These are phyloP conservation scores for Chauna torquata DNA, from an alignment of 2,113 vertebrate genomes.

Conservation along the genomic window DNA sequence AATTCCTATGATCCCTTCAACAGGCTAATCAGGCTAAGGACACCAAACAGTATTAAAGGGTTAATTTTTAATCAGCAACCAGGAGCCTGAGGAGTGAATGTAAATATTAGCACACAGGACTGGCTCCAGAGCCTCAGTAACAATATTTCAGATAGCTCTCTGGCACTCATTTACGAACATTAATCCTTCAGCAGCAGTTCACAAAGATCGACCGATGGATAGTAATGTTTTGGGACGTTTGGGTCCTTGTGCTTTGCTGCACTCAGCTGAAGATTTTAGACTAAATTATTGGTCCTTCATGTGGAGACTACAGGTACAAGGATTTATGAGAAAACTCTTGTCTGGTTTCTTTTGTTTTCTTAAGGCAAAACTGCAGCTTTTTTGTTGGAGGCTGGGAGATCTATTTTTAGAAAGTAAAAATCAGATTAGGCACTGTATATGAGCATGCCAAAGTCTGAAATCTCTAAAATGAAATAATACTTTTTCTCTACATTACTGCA, in stretches of 20 bases:
- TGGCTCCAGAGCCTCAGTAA: background rate
- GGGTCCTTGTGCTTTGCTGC: background rate
- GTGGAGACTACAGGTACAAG: background rate
- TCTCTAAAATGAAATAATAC: background rate
- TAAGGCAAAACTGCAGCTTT: background rate
- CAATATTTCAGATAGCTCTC: background rate
- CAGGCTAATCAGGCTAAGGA: background rate
- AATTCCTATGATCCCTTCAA: background rate
- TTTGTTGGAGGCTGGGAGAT: background rate
- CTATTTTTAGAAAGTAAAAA: constrained; percentile 17
- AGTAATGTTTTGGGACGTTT: constrained; percentile 24
- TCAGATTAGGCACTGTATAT: background rate
- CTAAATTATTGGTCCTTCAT: constrained; percentile 10
- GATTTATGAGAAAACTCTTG: constrained; percentile 47
- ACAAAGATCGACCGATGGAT: background rate
- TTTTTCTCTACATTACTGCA: background rate
- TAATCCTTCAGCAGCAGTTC: constrained; percentile 37
- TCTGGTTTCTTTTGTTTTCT: background rate
- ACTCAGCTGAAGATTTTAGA: background rate
- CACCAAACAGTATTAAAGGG: background rate
- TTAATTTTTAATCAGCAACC: constrained; percentile 52
- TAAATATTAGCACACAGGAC: background rate
- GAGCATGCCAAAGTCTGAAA: background rate
- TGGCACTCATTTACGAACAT: constrained; percentile 7
- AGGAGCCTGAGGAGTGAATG: background rate